Evolutionary conservation across 2,888 invertebrate species (phyloP).

Genomic region (Drosophila sordidapex): DNA sequence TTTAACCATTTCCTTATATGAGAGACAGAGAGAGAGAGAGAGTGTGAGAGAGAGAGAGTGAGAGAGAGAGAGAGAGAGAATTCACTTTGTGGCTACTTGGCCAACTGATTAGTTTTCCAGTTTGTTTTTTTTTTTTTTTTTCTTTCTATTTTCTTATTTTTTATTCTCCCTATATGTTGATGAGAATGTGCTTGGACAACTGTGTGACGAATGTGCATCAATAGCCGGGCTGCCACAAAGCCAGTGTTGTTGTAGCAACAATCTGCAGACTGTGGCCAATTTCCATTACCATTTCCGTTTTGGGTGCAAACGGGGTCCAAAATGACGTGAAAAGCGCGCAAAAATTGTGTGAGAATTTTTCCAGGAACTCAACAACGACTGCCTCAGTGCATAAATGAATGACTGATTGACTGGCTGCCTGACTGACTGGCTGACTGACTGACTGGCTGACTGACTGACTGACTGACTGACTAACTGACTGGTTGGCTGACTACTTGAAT

Average conservation of each 20-base stretch:
- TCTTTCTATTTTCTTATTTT: slow-evolving; percentile 18
- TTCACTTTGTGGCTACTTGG: slow-evolving; percentile 31
- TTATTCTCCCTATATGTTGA: slow-evolving; percentile 36
- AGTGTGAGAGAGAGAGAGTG: too few relatives aligned
- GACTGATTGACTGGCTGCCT: slow-evolving; percentile 44
- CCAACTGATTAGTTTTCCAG: slow-evolving; percentile 50
- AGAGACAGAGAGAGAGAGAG: neutral
- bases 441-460: slow-evolving; percentile 24
- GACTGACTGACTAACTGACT: slow-evolving; percentile 34
- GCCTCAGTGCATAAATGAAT: slow-evolving; percentile 32
- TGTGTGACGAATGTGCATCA: slow-evolving; percentile 59
- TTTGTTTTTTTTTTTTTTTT: slow-evolving; percentile 13
- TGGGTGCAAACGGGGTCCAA: slow-evolving; percentile 33
- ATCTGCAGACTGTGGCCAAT: slow-evolving; percentile 64
- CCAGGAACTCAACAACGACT: slow-evolving; percentile 50
- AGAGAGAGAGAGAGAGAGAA: neutral
- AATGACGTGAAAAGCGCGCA: slow-evolving; percentile 61
- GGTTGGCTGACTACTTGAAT: slow-evolving; percentile 28
- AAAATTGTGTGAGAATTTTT: slow-evolving; percentile 76
- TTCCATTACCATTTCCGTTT: slow-evolving; percentile 73
- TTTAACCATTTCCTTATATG: slow-evolving; percentile 32
- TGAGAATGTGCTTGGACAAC: slow-evolving; percentile 45
- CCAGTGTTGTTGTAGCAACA: slow-evolving; percentile 22
- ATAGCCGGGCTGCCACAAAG: slow-evolving; percentile 25
- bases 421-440: neutral